These are phyloP conservation scores for Apus apus DNA, from an alignment of 2,113 vertebrate species.

Conservation along the genomic window DNA sequence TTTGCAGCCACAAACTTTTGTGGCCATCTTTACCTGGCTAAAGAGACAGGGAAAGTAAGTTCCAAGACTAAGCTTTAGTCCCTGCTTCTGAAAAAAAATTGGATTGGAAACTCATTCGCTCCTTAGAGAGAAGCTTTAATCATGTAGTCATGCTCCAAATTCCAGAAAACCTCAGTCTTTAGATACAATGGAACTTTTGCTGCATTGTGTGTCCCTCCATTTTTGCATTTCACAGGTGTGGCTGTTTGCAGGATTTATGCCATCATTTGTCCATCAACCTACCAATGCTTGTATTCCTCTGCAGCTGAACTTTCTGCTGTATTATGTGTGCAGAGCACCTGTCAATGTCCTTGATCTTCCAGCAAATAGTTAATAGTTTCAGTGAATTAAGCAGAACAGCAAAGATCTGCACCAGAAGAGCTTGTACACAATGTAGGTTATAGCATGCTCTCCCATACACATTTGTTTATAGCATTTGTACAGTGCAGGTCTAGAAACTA, in stretches of 20 bases:
- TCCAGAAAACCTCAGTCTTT: not conserved
- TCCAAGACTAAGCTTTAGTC: not conserved
- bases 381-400: not conserved
- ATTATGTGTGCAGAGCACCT: not conserved
- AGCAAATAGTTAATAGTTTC: not conserved
- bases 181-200: not conserved
- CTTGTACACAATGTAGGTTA: not conserved
- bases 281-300: not conserved
- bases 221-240: not conserved
- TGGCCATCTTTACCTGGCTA: not conserved
- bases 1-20: not conserved
- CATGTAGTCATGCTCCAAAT: not conserved
- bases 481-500: not conserved
- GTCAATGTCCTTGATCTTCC: not conserved
- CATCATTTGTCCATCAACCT: not conserved
- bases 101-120: not conserved
- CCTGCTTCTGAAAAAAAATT: not conserved
- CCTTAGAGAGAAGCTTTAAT: not conserved
- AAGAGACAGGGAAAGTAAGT: not conserved
- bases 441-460: not conserved
- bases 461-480: not conserved
- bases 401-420: not conserved
- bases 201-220: not conserved
- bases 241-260: not conserved
- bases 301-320: not conserved